These are phyloP conservation scores for Ammodytes marinus DNA, from an alignment of 2,113 vertebrate species.

Conservation along the genomic window DNA sequence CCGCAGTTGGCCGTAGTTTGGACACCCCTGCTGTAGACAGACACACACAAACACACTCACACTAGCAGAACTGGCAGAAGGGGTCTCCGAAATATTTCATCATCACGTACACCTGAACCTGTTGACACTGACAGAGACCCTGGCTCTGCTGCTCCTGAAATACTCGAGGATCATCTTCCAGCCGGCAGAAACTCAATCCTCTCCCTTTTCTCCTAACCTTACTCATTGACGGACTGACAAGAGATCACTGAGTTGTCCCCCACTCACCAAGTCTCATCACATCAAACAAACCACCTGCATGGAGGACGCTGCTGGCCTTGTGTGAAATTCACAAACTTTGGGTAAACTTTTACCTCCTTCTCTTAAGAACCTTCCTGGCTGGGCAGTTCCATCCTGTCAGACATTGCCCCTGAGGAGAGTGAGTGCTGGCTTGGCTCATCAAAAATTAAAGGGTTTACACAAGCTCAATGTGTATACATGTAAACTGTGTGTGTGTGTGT, in stretches of 20 bases:
- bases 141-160: constrained; percentile 43
- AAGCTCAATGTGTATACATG: constrained; percentile 13
- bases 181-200: constrained; percentile 50
- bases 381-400: constrained; percentile 19
- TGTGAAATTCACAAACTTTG: constrained; percentile 57
- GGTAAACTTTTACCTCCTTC: constrained; percentile 29
- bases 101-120: constrained; percentile 23
- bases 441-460: constrained; percentile 50
- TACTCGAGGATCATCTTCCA: constrained; percentile 54
- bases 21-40: neutral
- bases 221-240: constrained; percentile 55
- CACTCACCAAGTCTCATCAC: constrained; percentile 16
- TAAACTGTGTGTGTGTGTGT: constrained; percentile 15
- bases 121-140: constrained; percentile 50
- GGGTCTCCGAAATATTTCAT: constrained; percentile 21
- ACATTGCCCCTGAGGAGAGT: constrained; percentile 37
- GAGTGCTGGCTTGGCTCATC: constrained; percentile 56
- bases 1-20: no score
- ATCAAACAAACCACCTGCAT: constrained; percentile 40
- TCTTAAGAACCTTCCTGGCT: neutral
- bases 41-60: neutral
- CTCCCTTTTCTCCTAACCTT: constrained; percentile 48
- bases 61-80: neutral
- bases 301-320: constrained; percentile 2
- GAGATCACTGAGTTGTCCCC: constrained; percentile 8